Conservation (phyloP, 2,797 vertebrate species). For the Ptychadena robeensis region DNA sequence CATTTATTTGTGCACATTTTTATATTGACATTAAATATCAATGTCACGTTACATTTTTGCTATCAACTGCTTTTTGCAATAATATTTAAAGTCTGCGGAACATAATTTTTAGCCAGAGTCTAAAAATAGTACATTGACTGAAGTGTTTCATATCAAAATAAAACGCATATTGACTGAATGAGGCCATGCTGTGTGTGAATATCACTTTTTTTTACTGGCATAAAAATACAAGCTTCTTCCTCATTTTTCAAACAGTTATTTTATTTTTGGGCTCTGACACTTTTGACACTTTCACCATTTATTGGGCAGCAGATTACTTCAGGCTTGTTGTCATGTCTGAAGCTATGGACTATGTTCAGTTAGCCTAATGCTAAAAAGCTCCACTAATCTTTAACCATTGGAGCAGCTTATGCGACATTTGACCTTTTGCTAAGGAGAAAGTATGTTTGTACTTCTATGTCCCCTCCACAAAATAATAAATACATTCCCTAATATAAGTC, state of each 20-base stretch:
- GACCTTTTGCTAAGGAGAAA: neutral
- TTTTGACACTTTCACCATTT: neutral
- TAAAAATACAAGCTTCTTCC: neutral
- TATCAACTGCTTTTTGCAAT: neutral
- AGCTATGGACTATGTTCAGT: neutral
- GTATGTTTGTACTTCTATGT: neutral
- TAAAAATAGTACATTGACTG: neutral
- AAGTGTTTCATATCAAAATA: conserved; percentile 4
- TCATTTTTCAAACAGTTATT: neutral
- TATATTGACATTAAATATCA: neutral
- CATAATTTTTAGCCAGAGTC: neutral
- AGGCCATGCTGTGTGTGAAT: neutral
- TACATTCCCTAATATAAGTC: too few species aligned
- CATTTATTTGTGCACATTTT: neutral
- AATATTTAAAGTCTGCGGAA: neutral
- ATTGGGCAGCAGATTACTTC: neutral
- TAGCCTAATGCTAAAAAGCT: neutral
- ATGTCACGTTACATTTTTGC: neutral
- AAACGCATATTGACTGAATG: neutral
- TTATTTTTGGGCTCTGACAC: neutral
- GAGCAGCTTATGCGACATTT: neutral
- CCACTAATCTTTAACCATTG: neutral
- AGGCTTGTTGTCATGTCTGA: neutral
- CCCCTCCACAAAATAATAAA: too few species aligned
- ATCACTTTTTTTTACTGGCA: neutral